Conservation (phyloP, 2,113 vertebrate genomes). For the Collichthys lucidus region DNA sequence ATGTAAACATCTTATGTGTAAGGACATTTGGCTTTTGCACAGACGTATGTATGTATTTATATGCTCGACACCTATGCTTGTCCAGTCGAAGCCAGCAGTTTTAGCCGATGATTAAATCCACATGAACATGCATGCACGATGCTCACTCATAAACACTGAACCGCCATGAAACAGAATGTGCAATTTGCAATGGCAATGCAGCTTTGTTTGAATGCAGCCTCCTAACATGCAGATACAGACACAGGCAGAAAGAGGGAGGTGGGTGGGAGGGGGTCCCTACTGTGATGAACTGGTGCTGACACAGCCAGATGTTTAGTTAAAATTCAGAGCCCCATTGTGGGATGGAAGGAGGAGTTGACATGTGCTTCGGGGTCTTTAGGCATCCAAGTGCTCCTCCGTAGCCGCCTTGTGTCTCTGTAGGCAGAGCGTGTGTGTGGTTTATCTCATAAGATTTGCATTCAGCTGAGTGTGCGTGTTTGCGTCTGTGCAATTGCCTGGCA, state of each 20-base stretch:
- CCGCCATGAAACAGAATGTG: conserved; percentile 9
- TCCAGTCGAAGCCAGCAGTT: conserved; percentile 11
- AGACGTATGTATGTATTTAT: conserved; percentile 1
- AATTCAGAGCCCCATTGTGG: conserved; percentile 70
- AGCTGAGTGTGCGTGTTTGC: conserved; percentile 36
- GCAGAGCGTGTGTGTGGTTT: conserved; percentile 31
- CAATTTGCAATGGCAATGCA: not conserved
- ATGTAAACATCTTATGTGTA: conserved; percentile 48
- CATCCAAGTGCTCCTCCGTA: conserved; percentile 64
- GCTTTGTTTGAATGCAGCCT: conserved; percentile 13
- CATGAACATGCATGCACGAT: conserved; percentile 38
- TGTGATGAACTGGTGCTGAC: conserved; percentile 79
- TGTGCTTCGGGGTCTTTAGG: conserved; percentile 67
- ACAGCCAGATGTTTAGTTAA: conserved; percentile 80
- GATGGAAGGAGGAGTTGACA: conserved; percentile 69
- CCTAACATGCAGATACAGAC: conserved; percentile 29
- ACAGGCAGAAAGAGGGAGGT: not conserved
- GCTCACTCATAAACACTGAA: conserved; percentile 17
- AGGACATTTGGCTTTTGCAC: conserved; percentile 23
- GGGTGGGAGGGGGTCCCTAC: conserved; percentile 36
- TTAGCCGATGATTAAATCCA: conserved; percentile 43
- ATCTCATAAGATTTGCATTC: conserved; percentile 59
- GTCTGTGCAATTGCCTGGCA: conserved; percentile 10
- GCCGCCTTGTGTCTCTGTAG: conserved; percentile 43
- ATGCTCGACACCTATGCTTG: conserved; percentile 9